Conservation (phyloP, 2,888 invertebrate species). For the Aleiodes alternator region DNA sequence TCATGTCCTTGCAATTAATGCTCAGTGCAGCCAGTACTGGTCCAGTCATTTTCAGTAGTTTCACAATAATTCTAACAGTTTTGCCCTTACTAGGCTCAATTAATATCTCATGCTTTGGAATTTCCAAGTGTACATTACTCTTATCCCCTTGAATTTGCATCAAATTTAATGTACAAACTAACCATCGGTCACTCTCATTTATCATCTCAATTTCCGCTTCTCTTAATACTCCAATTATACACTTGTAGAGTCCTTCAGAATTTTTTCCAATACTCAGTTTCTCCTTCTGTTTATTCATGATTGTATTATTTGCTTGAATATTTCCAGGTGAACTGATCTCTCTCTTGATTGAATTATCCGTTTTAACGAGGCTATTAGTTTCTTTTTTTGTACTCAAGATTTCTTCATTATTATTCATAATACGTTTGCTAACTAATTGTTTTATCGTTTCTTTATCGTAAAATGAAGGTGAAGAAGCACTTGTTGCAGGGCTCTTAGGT, state of each 20-base stretch:
- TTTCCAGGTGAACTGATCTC: background rate
- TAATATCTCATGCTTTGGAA: slow-evolving; percentile 64
- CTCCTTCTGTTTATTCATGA: slow-evolving; percentile 47
- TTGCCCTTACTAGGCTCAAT: slow-evolving; percentile 66
- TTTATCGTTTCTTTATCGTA: background rate
- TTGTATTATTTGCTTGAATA: slow-evolving; percentile 8
- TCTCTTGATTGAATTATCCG: slow-evolving; percentile 13
- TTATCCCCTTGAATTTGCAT: slow-evolving; percentile 67
- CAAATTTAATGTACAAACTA: slow-evolving; percentile 64
- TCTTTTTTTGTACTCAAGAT: background rate
- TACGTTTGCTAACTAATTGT: background rate
- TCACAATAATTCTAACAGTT: slow-evolving; percentile 66
- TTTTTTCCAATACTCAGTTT: slow-evolving; percentile 64
- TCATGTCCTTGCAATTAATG: slow-evolving; percentile 68
- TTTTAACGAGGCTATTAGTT: background rate
- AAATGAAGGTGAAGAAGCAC: slow-evolving; percentile 6
- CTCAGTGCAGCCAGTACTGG: slow-evolving; percentile 65
- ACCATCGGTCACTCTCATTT: slow-evolving; percentile 70
- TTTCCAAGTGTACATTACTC: slow-evolving; percentile 62
- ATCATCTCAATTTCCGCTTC: slow-evolving; percentile 66
- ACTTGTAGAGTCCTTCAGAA: slow-evolving; percentile 67
- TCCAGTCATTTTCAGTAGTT: slow-evolving; percentile 63
- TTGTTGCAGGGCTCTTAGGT: background rate
- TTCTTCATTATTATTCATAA: background rate
- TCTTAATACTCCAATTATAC: slow-evolving; percentile 66